Conservation (phyloP, 2,797 vertebrate species). For the Pogonophryne albipinna region DNA sequence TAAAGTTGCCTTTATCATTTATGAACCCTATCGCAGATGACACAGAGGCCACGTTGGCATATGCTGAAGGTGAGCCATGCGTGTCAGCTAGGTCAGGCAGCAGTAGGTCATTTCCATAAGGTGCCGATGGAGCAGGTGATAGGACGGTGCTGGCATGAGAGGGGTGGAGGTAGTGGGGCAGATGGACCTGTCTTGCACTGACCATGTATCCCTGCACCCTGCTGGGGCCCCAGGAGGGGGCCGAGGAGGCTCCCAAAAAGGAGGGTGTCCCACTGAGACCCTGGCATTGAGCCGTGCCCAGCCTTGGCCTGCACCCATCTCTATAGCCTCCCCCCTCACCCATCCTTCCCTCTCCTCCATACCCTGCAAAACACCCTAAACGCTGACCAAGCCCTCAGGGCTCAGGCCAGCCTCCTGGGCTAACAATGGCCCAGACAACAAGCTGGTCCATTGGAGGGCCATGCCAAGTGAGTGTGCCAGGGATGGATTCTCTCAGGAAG, state of each 20-base stretch:
- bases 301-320: constrained; percentile 83
- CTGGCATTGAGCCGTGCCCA: constrained; percentile 80
- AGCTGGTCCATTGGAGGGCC: constrained; percentile 67
- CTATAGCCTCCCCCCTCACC: constrained; percentile 36
- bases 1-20: not conserved
- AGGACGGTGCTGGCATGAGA: constrained; percentile 75
- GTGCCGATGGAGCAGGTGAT: constrained; percentile 78
- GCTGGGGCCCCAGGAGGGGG: constrained; percentile 78
- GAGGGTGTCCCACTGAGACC: constrained; percentile 82
- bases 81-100: constrained; percentile 72
- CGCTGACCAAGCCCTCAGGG: constrained; percentile 82
- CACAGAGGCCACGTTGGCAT: constrained; percentile 40
- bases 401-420: constrained; percentile 79
- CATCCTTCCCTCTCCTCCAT: constrained; percentile 46
- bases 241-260: constrained; percentile 81
- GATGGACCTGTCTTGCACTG: constrained; percentile 90
- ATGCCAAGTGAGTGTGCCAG: constrained; percentile 66
- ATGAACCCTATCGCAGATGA: constrained; percentile 13
- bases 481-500: constrained; percentile 53
- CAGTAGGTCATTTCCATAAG: constrained; percentile 82
- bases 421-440: constrained; percentile 80
- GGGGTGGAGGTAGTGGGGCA: constrained; percentile 80
- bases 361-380: constrained; percentile 74
- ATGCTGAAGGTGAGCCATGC: constrained; percentile 79
- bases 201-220: constrained; percentile 81